Percentiles rank a stretch among this genome's conserved stretches.
Evolutionary conservation across 37 sponge, comb jelly and placozoan species (phyloP).

Genomic region (Spongia lamella): DNA sequence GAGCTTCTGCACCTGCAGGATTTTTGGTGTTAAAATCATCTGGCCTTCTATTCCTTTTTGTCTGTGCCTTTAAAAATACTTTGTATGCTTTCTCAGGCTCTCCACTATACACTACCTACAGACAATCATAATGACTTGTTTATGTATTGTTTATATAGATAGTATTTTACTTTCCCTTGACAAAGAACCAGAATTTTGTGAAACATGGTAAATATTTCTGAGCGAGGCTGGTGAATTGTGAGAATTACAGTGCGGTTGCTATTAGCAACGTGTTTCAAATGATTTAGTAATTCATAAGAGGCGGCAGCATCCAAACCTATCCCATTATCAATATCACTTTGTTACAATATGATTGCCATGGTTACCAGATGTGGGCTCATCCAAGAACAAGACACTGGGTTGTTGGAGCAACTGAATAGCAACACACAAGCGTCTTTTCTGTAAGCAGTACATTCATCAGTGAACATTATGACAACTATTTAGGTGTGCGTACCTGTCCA

Average conservation of each 20-base stretch:
- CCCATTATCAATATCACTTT: neutral
- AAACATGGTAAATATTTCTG: constrained; percentile 80
- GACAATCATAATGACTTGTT: no score
- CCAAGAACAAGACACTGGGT: constrained; percentile 78
- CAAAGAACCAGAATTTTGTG: constrained; percentile 56
- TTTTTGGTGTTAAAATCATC: neutral
- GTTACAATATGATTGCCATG: neutral
- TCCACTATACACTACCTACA: constrained; percentile 70
- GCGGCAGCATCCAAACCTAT: constrained; percentile 72
- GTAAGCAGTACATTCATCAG: neutral
- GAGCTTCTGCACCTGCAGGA: neutral
- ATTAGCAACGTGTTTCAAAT: constrained; percentile 53
- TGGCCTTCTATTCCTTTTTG: neutral
- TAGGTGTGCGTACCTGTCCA: constrained; percentile 64
- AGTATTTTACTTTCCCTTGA: constrained; percentile 57
- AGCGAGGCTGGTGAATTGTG: constrained; percentile 80
- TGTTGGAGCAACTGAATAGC: constrained; percentile 79
- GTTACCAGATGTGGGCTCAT: constrained; percentile 84
- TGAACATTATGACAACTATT: neutral
- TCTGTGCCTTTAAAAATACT: constrained; percentile 48
- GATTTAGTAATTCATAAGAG: constrained; percentile 66
- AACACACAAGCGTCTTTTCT: constrained; percentile 72
- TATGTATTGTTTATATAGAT: neutral
- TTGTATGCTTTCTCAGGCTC: constrained; percentile 67
- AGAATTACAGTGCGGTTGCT: constrained; percentile 75